Evolutionary conservation across 2,113 vertebrate genomes (phyloP), one percentile per base, ranked within the genome.

Genomic region (Coregonus clupeaformis): DNA sequence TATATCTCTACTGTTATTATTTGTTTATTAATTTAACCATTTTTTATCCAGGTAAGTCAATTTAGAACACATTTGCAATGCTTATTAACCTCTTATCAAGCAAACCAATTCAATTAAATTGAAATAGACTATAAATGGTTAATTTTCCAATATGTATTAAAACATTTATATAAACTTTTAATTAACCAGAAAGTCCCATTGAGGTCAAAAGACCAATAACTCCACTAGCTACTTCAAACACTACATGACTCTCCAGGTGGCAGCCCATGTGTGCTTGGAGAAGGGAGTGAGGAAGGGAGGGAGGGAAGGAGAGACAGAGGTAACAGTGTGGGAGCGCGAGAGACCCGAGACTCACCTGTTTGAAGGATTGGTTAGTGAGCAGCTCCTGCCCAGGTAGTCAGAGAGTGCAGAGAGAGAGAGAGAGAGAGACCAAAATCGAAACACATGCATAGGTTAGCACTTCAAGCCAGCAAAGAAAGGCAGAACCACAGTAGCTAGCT

Each of bases 331-430:
- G 36, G 52, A 14, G 52, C 14, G 7, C 18, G 4, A 55, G 73
- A 52, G 55, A 80, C 49, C 62, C 69, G 71, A 55, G 87, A 97
- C 97, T 97, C 91, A 98, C 96, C 96, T 96, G 95, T 89, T 94
- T 96, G 89, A 91, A 95, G 91, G 93, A 93, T 89, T 94, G 92
- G 92, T 98, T 97, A 96, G 95, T 96, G 94, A 98, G 92, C 93
- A 97, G 94, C 89, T 98, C 96, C 96, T 98, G 94, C 87, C 36
- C 91, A 94, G 95, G 86, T 89, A 94, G 88, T 88, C 88, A 47
- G 88, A 93, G 94, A 83, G 81, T 68, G 89, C 90, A 93, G 92
- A 67, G 76, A 32, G 32, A 42, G 36, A 42, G 36, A 27, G 27
- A 9, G 36, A 42, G 36, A 42, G 36, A 89, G 63, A 85, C 87